These are phyloP conservation scores for Sminthurides aquaticus DNA, from an alignment of 2,888 invertebrate species.

Conservation along the genomic window DNA sequence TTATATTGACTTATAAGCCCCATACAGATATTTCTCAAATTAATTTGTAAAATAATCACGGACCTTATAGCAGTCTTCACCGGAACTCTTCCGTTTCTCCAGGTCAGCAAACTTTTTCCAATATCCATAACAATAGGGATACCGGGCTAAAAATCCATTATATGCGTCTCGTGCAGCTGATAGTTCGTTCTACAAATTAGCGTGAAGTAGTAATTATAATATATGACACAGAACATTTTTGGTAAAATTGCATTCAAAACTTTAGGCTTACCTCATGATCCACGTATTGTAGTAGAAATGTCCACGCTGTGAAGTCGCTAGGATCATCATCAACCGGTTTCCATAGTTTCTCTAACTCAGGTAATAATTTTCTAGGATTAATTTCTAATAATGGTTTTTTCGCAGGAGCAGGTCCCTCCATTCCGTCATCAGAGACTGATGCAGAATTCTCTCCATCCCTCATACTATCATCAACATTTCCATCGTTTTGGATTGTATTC, in stretches of 20 bases:
- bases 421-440: neutral
- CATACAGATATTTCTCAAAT: too few species aligned
- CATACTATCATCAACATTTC: neutral
- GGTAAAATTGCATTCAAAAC: neutral
- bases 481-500: neutral
- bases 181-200: constrained; percentile 68
- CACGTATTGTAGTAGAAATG: constrained; percentile 88
- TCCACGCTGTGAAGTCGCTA: constrained; percentile 96
- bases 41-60: constrained; percentile 40
- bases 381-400: constrained; percentile 52
- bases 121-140: constrained; percentile 98
- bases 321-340: constrained; percentile 90
- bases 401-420: constrained; percentile 31
- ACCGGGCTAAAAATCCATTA: constrained; percentile 86
- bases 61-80: constrained; percentile 84
- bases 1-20: too few species aligned
- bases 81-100: constrained; percentile 86
- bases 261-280: constrained; percentile 96
- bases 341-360: constrained; percentile 92
- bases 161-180: constrained; percentile 90
- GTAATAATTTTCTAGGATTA: constrained; percentile 58
- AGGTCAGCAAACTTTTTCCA: constrained; percentile 99
- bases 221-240: neutral
- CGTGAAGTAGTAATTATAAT: neutral
- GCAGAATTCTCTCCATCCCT: neutral